A percentile compares a stretch with the other conserved stretches of the same genome.
Evolutionary conservation across 2,888 invertebrate species (phyloP).

Genomic region (Camponotus fellah): DNA sequence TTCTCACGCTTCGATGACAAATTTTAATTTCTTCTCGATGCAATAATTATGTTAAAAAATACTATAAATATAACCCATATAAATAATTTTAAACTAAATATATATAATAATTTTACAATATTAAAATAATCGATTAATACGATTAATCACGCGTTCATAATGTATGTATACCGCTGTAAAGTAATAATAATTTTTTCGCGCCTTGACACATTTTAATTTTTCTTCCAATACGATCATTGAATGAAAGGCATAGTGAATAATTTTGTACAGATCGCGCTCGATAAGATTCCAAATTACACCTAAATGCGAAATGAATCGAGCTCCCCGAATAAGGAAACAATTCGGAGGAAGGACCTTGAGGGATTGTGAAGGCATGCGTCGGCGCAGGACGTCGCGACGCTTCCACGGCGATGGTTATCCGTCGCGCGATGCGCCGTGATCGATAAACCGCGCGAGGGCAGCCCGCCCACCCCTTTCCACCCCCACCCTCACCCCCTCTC

Average conservation of each 20-base stretch:
- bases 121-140: neutral
- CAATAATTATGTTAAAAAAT: neutral
- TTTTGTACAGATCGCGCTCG: neutral
- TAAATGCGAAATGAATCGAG: neutral
- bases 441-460: slow-evolving; percentile 69
- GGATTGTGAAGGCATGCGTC: slow-evolving; percentile 61
- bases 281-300: neutral
- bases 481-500: slow-evolving; percentile 59
- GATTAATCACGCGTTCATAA: neutral
- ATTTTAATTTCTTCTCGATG: neutral
- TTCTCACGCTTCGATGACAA: neutral
- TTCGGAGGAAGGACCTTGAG: slow-evolving; percentile 71
- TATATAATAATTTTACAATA: neutral
- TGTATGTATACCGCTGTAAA: neutral
- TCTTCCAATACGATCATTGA: neutral
- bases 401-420: slow-evolving; percentile 66
- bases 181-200: neutral
- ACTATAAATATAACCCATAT: neutral
- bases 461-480: slow-evolving; percentile 67
- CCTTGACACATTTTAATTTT: neutral
- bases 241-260: neutral
- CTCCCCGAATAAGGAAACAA: slow-evolving; percentile 20
- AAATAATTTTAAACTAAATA: neutral
- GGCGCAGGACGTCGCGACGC: slow-evolving; percentile 69
- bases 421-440: slow-evolving; percentile 72